Conservation (phyloP, 2,113 vertebrate genomes). For the Corydoras maculifer region DNA sequence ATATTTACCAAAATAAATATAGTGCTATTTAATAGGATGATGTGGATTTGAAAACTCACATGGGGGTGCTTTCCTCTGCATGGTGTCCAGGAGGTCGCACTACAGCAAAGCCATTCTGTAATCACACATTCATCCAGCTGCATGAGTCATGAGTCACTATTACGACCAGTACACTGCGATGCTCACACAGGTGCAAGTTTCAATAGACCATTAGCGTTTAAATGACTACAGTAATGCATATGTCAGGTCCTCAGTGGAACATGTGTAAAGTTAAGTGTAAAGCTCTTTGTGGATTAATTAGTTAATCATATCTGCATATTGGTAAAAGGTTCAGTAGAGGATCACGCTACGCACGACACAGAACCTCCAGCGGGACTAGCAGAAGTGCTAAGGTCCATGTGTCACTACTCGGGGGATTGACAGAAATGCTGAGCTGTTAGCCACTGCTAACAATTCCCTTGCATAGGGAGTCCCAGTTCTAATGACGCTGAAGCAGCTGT, state of each 20-base stretch:
- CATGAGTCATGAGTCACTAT: slow-evolving; percentile 1
- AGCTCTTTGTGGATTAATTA: no score
- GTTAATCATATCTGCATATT: no score
- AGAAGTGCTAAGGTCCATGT: no score
- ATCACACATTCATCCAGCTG: slow-evolving; percentile 25
- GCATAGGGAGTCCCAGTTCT: slow-evolving; percentile 35
- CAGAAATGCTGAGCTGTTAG: not conserved
- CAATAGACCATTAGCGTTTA: no score
- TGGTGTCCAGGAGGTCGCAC: slow-evolving; percentile 95
- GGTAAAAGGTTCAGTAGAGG: not conserved
- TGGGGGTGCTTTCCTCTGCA: slow-evolving; percentile 92
- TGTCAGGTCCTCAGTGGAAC: no score
- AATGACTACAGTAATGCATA: no score
- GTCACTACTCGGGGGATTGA: not conserved
- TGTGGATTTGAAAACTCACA: slow-evolving; percentile 69
- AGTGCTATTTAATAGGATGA: no score
- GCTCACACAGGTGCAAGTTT: no score
- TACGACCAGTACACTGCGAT: not conserved
- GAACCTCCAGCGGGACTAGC: no score
- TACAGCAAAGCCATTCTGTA: slow-evolving; percentile 92
- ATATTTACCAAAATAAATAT: no score
- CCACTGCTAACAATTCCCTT: not conserved
- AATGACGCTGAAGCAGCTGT: slow-evolving; percentile 66
- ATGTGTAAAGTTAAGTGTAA: no score
- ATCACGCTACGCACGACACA: not conserved